Evolutionary conservation across 1,140 invertebrate genomes (phyloP).

Genomic region (Megathymus violae): DNA sequence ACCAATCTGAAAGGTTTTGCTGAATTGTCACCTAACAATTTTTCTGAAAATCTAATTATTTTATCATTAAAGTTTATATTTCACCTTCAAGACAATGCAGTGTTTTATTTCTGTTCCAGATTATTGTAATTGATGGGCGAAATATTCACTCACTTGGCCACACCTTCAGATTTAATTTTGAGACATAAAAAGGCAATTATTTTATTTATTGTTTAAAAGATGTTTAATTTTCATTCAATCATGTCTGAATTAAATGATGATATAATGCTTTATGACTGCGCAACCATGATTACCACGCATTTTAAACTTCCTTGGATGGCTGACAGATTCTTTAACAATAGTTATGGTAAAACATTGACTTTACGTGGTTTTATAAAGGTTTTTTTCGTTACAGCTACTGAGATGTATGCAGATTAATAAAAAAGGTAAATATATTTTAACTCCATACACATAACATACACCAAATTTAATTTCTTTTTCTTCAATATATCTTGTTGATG

Average conservation of each 20-base stretch:
- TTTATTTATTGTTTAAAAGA: no score
- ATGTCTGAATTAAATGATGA: constrained; percentile 62
- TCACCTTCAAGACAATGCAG: no score
- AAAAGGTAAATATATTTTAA: no score
- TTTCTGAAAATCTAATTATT: constrained; percentile 5
- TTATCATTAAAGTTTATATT: not conserved
- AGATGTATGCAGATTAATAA: no score
- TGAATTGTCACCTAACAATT: constrained; percentile 69
- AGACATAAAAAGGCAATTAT: no score
- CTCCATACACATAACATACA: constrained; percentile 20
- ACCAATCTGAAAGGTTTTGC: constrained; percentile 81
- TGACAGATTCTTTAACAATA: constrained; percentile 51
- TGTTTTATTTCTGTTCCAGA: not conserved
- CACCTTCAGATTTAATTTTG: no score
- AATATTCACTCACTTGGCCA: not conserved
- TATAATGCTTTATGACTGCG: constrained; percentile 79
- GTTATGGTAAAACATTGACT: no score
- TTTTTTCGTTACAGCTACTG: no score
- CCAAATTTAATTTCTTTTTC: constrained; percentile 45
- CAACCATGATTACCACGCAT: constrained; percentile 82
- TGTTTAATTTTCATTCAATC: no score
- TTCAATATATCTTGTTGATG: constrained; percentile 56
- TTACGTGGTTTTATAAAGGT: no score
- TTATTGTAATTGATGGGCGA: not conserved
- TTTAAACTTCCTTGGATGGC: constrained; percentile 82